phyloP scores from a whole-genome alignment of 2,888 invertebrate species.

The Agriopis marginaria region DNA sequence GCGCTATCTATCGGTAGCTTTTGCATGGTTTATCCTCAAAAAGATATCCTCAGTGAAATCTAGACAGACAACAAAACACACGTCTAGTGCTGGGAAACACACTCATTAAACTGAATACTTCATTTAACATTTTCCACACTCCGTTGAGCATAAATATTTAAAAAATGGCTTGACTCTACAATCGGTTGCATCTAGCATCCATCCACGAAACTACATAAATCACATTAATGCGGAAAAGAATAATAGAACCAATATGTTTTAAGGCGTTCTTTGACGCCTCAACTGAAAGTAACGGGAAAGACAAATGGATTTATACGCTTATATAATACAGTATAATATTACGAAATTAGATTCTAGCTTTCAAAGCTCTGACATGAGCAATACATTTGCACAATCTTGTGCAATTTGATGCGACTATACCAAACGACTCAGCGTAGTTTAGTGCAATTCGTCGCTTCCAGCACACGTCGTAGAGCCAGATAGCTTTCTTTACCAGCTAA shows the following conservation, averaged over 20 bases:
- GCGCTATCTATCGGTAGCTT: no score
- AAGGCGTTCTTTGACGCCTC: conserved; percentile 52
- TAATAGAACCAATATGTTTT: conserved; percentile 24
- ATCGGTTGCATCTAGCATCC: background rate
- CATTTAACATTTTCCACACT: background rate
- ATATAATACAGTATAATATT: conserved; percentile 74
- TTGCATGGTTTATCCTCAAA: no score
- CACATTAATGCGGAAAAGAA: conserved; percentile 46
- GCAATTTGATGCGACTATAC: background rate
- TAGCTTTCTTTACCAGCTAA: background rate
- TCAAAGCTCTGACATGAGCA: background rate
- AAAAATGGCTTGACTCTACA: background rate
- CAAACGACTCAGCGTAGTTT: background rate
- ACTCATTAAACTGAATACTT: background rate
- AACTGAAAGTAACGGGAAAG: conserved; percentile 78
- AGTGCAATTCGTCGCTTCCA: background rate
- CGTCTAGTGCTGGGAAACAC: background rate
- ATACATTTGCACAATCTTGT: background rate
- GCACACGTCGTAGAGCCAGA: background rate
- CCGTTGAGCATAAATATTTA: background rate
- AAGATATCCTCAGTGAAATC: no score
- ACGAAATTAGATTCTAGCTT: conserved; percentile 70
- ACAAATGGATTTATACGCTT: conserved; percentile 84
- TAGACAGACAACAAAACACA: background rate
- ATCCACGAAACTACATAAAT: conserved; percentile 61